Base-by-base conservation (phyloP, 2,888 invertebrate species). In the Aspidiotus rigidus region DNA sequence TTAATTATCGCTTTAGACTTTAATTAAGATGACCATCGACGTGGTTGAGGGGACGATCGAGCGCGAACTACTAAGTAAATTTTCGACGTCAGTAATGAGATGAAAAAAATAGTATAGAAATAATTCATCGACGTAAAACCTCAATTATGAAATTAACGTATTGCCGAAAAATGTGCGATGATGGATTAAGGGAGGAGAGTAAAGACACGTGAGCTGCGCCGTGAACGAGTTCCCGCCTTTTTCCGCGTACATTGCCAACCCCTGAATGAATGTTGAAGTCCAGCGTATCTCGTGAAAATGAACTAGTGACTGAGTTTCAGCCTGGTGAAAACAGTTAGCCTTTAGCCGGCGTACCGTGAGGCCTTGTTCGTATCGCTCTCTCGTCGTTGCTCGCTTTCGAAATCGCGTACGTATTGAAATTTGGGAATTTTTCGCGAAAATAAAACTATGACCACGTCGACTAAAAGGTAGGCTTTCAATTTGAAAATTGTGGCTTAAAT, bases 141-240 rank as follows among this genome's bases (percentile, higher is more conserved):
- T 28, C 11, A 49, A 49, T 49, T 49, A 49, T 49, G 11, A 49
- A 49, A 49, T 49, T 49, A 49, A 49, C 49, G 60, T 53, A 10
- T 40, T 55, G 39, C 17, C 53, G 53, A 64, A 64, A 54, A 40
- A 55, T 64, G 55, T 28, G 55, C 64, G 40, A 60, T 59, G 67
- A 67, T 67, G 59, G 67, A 67, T 67, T 60, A 59, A 67, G 67
- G 67, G 67, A 28, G 67, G 67, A 67, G 67, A 57, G 60, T 49
- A 67, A 60, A 9, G 53, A 67, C 59, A 67, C 49, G 42, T 53
- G 67, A 67, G 49, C 44, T 67, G 67, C 67, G 67, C 67, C 40
- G 53, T 67, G 60, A 57, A 57, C 28, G 41, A 44, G 60, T 53
- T 67, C 67, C 67, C 67, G 67, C 67, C 67, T 67, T 67, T 67